Percentiles rank a stretch among this genome's conserved stretches.
phyloP scores from a whole-genome alignment of 2,888 invertebrate genomes.

The Rosalia funebris region DNA sequence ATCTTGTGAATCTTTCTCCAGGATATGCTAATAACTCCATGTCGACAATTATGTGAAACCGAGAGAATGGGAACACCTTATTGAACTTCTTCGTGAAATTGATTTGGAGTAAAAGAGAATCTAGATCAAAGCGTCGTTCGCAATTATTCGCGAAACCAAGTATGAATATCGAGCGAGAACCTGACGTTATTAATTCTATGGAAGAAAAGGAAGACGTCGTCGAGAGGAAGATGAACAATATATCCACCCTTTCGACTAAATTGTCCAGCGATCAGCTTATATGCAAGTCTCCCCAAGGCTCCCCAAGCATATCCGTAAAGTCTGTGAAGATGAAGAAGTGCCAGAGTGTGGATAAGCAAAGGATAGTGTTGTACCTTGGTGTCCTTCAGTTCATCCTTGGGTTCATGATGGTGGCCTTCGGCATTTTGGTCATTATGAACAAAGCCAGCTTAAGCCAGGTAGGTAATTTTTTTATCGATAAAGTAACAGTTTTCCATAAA shows the following conservation, averaged over 20 bases:
- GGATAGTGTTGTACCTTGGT: conserved; percentile 67
- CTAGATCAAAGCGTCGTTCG: conserved; percentile 2
- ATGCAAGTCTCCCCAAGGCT: conserved; percentile 66
- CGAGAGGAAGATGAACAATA: conserved; percentile 11
- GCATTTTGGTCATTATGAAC: conserved; percentile 72
- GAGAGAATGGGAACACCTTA: not conserved
- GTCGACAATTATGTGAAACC: conserved; percentile 19
- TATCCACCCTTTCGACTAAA: conserved; percentile 55
- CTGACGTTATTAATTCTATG: not conserved
- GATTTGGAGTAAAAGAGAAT: conserved; percentile 11
- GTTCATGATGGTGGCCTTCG: conserved; percentile 71
- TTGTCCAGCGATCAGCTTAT: conserved; percentile 70
- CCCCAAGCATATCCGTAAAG: conserved; percentile 51
- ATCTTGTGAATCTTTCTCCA: conserved; percentile 22
- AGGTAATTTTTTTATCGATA: conserved; percentile 35
- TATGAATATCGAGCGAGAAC: conserved; percentile 11
- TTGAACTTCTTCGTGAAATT: conserved; percentile 14
- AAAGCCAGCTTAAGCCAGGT: conserved; percentile 67
- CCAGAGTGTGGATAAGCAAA: conserved; percentile 28
- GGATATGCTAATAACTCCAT: conserved; percentile 8
- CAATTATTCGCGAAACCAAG: not conserved
- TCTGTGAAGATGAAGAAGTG: conserved; percentile 38
- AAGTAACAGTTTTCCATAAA: no score
- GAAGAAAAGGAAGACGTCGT: not conserved
- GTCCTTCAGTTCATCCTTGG: conserved; percentile 73